phyloP scores from a whole-genome alignment of 2,113 vertebrate genomes.

The Rhea pennata region DNA sequence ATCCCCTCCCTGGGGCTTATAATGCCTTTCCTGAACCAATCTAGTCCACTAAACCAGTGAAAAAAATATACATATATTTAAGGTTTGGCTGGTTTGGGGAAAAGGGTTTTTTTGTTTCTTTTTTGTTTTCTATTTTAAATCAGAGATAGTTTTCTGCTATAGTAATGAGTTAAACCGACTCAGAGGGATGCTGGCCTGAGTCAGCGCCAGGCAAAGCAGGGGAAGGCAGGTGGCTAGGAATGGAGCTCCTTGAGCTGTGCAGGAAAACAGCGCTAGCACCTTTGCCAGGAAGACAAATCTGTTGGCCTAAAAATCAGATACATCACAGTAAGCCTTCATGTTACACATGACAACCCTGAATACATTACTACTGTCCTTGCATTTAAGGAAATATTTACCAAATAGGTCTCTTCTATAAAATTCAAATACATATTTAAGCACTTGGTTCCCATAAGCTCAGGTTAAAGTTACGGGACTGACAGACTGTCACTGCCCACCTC shows the following conservation, averaged over 20 bases:
- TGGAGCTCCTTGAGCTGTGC: not conserved
- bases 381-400: not conserved
- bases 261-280: not conserved
- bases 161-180: not conserved
- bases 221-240: not conserved
- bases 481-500: slow-evolving; percentile 1
- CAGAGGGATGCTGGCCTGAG: not conserved
- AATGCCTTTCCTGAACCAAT: not conserved
- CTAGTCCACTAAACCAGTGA: not conserved
- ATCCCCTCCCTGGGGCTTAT: not conserved
- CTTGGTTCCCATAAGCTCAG: not conserved
- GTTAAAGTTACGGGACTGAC: not conserved
- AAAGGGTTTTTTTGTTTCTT: no score
- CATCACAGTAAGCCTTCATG: not conserved
- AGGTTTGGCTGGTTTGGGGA: no score
- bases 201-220: not conserved
- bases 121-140: no score
- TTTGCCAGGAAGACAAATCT: not conserved
- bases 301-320: not conserved
- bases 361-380: not conserved
- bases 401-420: not conserved
- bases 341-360: not conserved
- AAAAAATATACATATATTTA: no score
- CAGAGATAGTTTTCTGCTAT: not conserved
- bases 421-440: not conserved